phyloP scores from a whole-genome alignment of 2,888 invertebrate species.

The Sphaerophoria rueppellii region DNA sequence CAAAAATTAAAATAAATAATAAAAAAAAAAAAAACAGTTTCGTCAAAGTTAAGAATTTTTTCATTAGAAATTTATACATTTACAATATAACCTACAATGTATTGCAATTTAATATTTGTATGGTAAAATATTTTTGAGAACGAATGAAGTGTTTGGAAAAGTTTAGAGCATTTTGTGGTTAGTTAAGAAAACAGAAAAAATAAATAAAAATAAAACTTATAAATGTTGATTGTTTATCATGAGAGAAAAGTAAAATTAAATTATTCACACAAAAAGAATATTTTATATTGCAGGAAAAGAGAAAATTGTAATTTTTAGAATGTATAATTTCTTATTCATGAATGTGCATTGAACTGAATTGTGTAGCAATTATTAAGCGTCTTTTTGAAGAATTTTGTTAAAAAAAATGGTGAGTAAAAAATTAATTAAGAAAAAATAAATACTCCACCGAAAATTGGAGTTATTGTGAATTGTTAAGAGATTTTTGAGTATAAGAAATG shows the following conservation, averaged over 20 bases:
- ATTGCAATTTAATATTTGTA: conserved; percentile 45
- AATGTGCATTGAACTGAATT: conserved; percentile 72
- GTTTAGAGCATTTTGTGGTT: conserved; percentile 54
- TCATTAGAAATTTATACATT: conserved; percentile 66
- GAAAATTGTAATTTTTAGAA: conserved; percentile 8
- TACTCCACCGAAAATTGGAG: conserved; percentile 35
- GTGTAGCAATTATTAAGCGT: conserved; percentile 64
- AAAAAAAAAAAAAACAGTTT: conserved; percentile 47
- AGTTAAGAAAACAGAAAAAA: neutral
- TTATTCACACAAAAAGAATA: conserved; percentile 31
- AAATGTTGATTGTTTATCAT: conserved; percentile 67
- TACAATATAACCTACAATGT: conserved; percentile 44
- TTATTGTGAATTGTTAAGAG: conserved; percentile 58
- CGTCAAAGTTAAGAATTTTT: conserved; percentile 56
- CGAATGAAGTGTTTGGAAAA: conserved; percentile 41
- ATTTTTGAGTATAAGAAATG: conserved; percentile 38
- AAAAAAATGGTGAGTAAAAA: conserved; percentile 16
- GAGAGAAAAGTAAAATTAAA: conserved; percentile 25
- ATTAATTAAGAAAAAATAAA: conserved; percentile 23
- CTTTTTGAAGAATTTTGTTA: conserved; percentile 58
- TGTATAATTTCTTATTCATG: conserved; percentile 52
- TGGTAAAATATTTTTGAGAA: conserved; percentile 67
- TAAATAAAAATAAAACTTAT: conserved; percentile 49
- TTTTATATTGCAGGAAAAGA: conserved; percentile 49
- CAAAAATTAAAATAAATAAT: conserved; percentile 11